phyloP scores from a whole-genome alignment of 2,888 invertebrate species.

The Mesorhabditis spiculigera region DNA sequence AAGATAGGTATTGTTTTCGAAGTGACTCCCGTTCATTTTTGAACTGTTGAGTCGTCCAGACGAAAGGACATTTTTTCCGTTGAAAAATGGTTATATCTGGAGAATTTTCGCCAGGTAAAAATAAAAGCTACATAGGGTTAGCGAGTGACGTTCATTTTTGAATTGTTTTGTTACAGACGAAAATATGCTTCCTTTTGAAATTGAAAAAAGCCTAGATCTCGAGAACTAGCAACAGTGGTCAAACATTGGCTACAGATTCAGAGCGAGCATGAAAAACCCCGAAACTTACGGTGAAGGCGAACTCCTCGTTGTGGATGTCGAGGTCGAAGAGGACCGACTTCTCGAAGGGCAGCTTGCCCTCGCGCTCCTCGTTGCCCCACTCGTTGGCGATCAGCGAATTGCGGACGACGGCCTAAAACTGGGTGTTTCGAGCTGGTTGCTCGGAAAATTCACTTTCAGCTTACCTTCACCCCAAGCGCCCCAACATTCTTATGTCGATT shows the following conservation, averaged over 20 bases:
- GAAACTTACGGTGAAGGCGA: constrained; percentile 35
- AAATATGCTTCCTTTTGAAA: background rate
- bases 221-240: too few species aligned
- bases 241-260: background rate
- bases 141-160: too few species aligned
- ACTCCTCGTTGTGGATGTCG: constrained; percentile 43
- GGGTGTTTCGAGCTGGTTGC: background rate
- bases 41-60: too few species aligned
- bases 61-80: too few species aligned
- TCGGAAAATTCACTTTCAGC: background rate
- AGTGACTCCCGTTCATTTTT: too few species aligned
- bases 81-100: too few species aligned
- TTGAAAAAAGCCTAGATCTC: too few species aligned
- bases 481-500: too few species aligned
- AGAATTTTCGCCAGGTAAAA: too few species aligned
- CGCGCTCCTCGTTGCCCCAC: constrained; percentile 48
- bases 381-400: constrained; percentile 41
- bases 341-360: constrained; percentile 46
- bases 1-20: too few species aligned
- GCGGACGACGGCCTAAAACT: constrained; percentile 33
- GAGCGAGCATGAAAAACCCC: background rate
- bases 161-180: background rate
- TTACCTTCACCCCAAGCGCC: background rate
- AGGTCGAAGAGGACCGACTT: constrained; percentile 40
- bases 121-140: too few species aligned